phyloP scores from a whole-genome alignment of 37 sponge, comb jelly and placozoan genomes.

The Aphrocallistes beatrix region DNA sequence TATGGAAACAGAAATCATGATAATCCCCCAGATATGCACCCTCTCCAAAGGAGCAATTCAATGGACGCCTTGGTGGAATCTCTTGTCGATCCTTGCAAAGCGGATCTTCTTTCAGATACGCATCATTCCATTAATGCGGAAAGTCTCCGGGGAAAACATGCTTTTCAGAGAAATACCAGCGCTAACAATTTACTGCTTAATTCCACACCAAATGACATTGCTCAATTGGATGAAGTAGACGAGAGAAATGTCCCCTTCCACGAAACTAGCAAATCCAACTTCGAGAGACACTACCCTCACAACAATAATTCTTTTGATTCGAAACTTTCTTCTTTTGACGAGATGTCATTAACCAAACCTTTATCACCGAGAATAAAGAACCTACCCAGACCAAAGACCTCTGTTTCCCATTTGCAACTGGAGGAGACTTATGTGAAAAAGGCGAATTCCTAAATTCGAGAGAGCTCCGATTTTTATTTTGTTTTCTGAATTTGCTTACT shows the following conservation, averaged over 20 bases:
- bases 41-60: neutral
- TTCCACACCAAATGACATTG: too few relatives aligned
- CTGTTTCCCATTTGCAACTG: neutral
- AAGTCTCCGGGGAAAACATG: neutral
- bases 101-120: neutral
- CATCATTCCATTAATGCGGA: neutral
- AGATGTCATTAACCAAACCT: neutral
- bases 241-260: neutral
- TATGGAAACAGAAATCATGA: neutral
- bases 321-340: neutral
- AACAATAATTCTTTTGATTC: neutral
- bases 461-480: too few relatives aligned
- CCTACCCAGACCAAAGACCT: constrained; percentile 2
- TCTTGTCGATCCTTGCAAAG: neutral
- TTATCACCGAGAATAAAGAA: neutral
- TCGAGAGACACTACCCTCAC: neutral
- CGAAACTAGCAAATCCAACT: neutral
- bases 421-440: too few relatives aligned
- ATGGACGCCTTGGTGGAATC: neutral
- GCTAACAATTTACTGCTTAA: too few relatives aligned
- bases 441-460: too few relatives aligned
- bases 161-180: neutral
- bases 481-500: too few relatives aligned
- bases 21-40: neutral
- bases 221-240: neutral